Conservation (phyloP, 2,113 vertebrate species). For the Clarias macrocephalus region DNA sequence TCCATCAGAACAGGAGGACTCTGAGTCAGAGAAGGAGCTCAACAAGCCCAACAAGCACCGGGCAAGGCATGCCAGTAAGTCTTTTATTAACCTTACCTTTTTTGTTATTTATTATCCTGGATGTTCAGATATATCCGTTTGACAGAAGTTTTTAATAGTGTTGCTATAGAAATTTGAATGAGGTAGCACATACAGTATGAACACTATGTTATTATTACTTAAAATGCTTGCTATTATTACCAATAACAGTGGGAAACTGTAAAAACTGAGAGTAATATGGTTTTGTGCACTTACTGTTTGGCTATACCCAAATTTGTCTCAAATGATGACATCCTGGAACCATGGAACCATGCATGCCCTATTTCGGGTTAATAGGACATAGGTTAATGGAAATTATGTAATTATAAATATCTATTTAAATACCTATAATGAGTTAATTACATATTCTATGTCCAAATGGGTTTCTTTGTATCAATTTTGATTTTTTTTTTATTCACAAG, state of each 20-base stretch:
- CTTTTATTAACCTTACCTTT: slow-evolving; percentile 40
- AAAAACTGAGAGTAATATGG: neutral
- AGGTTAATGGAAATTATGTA: neutral
- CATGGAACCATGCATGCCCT: neutral
- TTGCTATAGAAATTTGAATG: neutral
- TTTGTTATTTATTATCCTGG: neutral
- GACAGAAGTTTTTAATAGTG: neutral
- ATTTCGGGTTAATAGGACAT: neutral
- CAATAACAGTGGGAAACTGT: neutral
- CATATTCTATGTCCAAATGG: neutral
- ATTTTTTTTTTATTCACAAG: neutral
- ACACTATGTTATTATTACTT: neutral
- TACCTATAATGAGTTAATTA: neutral
- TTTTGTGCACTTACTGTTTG: neutral
- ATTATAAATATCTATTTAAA: neutral
- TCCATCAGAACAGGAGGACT: slow-evolving; percentile 81
- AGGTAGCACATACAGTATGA: neutral
- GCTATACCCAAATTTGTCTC: neutral
- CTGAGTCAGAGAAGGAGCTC: slow-evolving; percentile 78
- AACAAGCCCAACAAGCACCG: slow-evolving; percentile 90
- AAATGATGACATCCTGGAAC: neutral
- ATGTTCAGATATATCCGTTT: neutral
- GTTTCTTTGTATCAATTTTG: neutral
- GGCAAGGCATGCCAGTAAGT: slow-evolving; percentile 93
- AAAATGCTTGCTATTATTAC: neutral